Base-by-base conservation (phyloP, 2,113 vertebrate species). In the Myiozetetes cayanensis region DNA sequence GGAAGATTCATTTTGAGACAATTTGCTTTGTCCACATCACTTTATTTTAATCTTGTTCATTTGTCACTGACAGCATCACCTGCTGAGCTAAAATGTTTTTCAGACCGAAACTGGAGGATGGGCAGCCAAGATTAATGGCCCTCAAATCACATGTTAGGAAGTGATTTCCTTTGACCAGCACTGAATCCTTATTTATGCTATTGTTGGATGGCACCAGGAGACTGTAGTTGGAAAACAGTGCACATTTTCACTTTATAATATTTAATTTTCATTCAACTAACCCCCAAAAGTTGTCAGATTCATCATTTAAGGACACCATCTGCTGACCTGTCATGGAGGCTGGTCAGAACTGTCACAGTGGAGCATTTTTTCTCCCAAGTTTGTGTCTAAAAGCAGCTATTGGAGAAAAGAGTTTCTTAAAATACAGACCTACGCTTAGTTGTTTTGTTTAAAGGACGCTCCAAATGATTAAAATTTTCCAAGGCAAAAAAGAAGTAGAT, bases 51-150 rank as follows among this genome's bases (percentile, higher is more conserved):
- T 94, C 88, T 92, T 91, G 65, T 93, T 88, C 90, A 97, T 97
- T 96, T 96, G 84, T 97, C 96, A 96, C 84, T 97, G 97, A 96
- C 97, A 97, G 87, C 72, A 97, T 89, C 95, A 96, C 81, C 95
- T 96, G 95, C 95, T 97, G 96, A 96, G 91, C 88, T 95, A 93
- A 90, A 96, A 95, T 95, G 79, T 94, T 97, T 97, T 95, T 88
- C 79, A 85, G 62, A 37, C 62, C 87, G 74, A 96, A 95, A 79
- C 28, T 81, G 81, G 78, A 96, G 86, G 62, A 86, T 96, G 66
- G 78, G 93, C 73, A 96, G 79, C 62, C 47, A 94, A 94, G 97
- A 97, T 97, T 97, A 96, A 97, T 97, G 86, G 71, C 22, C 41
- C 62, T 56, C 46, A 35, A 93, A 87, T 91, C 93, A 85, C 46